A percentile compares a stretch with the other conserved stretches of the same genome.
Conservation (phyloP, 2,113 vertebrate species). For the Bostrychus sinensis region DNA sequence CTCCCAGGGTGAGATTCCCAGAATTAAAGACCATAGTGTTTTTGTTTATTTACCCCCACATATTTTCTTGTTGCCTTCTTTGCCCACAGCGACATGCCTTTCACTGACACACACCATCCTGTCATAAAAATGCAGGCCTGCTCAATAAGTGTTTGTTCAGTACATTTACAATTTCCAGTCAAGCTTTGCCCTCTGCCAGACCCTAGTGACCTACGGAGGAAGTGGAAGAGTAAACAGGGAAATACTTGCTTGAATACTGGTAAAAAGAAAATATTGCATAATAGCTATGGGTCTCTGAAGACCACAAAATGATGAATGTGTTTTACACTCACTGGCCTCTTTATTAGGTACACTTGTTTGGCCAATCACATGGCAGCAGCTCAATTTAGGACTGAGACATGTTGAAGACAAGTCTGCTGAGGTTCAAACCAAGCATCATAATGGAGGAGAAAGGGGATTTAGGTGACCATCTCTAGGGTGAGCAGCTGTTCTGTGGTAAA, state of each 20-base stretch:
- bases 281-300: not conserved
- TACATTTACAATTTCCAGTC: conserved; percentile 43
- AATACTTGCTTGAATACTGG: conserved; percentile 35
- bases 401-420: no score
- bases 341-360: not conserved
- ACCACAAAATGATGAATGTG: not conserved
- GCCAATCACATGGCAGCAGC: no score
- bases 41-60: conserved; percentile 59
- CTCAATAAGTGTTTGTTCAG: conserved; percentile 58
- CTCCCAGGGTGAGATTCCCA: conserved; percentile 34
- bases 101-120: conserved; percentile 55
- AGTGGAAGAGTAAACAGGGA: conserved; percentile 41
- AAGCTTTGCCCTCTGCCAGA: conserved; percentile 32
- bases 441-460: no score
- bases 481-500: no score
- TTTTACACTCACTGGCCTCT: not conserved
- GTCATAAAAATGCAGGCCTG: conserved; percentile 64
- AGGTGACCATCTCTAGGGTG: no score
- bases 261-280: not conserved
- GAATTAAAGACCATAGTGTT: conserved; percentile 31
- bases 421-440: no score
- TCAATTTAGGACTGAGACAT: no score
- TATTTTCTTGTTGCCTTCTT: conserved; percentile 22
- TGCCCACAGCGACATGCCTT: conserved; percentile 43
- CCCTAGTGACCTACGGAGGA: conserved; percentile 48